Conservation (phyloP, 2,113 vertebrate genomes). For the Grammomys surdaster region DNA sequence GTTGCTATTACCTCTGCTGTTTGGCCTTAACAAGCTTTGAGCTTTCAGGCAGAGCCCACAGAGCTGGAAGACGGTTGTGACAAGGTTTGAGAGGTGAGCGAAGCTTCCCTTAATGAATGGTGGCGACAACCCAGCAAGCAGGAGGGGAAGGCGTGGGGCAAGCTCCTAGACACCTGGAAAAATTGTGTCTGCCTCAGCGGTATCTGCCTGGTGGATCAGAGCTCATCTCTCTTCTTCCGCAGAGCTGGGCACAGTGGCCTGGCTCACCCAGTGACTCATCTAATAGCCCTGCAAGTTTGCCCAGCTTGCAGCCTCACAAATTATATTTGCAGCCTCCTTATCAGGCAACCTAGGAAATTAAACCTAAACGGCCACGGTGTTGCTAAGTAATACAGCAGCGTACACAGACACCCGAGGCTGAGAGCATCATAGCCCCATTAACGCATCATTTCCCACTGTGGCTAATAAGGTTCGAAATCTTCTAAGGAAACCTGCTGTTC, state of each 20-base stretch:
- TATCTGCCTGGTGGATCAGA: slow-evolving; percentile 71
- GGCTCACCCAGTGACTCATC: slow-evolving; percentile 44
- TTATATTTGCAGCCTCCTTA: slow-evolving; percentile 73
- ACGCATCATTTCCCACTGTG: slow-evolving; percentile 59
- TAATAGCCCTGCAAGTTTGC: background rate
- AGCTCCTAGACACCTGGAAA: slow-evolving; percentile 56
- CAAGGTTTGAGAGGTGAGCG: slow-evolving; percentile 24
- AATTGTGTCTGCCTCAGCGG: background rate
- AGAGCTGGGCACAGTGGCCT: slow-evolving; percentile 42
- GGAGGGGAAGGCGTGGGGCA: background rate
- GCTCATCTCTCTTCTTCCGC: slow-evolving; percentile 68
- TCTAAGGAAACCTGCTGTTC: slow-evolving; percentile 67
- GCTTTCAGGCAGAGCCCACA: background rate
- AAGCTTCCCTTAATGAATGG: slow-evolving; percentile 22
- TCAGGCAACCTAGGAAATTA: slow-evolving; percentile 79
- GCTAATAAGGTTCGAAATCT: slow-evolving; percentile 54
- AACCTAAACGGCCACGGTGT: slow-evolving; percentile 64
- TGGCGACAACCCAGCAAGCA: slow-evolving; percentile 27
- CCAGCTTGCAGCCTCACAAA: slow-evolving; percentile 23
- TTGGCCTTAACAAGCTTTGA: background rate
- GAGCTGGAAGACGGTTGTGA: slow-evolving; percentile 20
- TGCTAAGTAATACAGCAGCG: slow-evolving; percentile 74
- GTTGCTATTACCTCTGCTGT: background rate
- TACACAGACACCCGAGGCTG: slow-evolving; percentile 67
- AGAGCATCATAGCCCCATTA: slow-evolving; percentile 34